Conservation (phyloP, 2,888 invertebrate species). For the Anagyrus pseudococci region DNA sequence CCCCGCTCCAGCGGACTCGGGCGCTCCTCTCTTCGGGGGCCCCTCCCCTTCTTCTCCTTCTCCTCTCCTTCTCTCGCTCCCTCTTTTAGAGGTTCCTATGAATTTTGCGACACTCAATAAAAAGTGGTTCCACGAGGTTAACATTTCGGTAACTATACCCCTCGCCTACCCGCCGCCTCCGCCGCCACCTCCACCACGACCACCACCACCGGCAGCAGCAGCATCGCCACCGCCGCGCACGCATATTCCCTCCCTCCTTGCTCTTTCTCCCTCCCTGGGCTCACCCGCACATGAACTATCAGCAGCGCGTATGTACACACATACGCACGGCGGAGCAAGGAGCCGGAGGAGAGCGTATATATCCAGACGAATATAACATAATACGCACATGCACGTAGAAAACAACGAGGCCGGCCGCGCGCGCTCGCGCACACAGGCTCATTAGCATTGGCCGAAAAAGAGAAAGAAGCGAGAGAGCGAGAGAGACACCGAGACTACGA, state of each 20-base stretch:
- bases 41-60: conserved; percentile 42
- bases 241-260: too few species aligned
- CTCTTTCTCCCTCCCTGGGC: too few species aligned
- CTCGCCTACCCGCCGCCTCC: conserved; percentile 51
- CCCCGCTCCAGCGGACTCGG: background rate
- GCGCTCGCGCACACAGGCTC: conserved; percentile 41
- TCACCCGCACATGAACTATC: too few species aligned
- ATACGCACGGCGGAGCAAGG: conserved; percentile 24
- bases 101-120: conserved; percentile 70
- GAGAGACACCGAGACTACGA: conserved; percentile 38
- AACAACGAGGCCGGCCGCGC: conserved; percentile 40
- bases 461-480: conserved; percentile 26
- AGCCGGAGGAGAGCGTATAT: too few species aligned
- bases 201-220: conserved; percentile 30
- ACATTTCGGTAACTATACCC: conserved; percentile 64
- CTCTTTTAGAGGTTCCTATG: conserved; percentile 65
- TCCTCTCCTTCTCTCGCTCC: conserved; percentile 52
- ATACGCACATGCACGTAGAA: conserved; percentile 38
- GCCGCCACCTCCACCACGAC: background rate
- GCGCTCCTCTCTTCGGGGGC: background rate
- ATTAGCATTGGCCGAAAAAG: conserved; percentile 43
- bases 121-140: conserved; percentile 71
- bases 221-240: too few species aligned
- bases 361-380: conserved; percentile 28
- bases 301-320: conserved; percentile 49